A percentile compares a stretch with the other conserved stretches of the same genome.
Evolutionary conservation across 1,140 invertebrate species (phyloP).

Genomic region (Drosophila yakuba): DNA sequence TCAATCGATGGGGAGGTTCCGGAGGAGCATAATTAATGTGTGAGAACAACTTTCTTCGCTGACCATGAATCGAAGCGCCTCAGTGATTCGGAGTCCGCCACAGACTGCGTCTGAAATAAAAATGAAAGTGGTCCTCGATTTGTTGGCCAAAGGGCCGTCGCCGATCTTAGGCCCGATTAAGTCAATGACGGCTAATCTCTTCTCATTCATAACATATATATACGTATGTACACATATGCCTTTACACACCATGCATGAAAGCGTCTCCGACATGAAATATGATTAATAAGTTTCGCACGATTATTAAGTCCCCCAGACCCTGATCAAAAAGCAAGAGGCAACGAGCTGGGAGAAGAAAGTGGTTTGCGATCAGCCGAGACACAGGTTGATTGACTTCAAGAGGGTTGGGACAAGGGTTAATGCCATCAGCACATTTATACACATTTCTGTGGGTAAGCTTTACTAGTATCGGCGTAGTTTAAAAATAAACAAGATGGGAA

Average conservation of each 20-base stretch:
- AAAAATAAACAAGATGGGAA: background rate
- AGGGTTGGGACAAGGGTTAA: conserved; percentile 17
- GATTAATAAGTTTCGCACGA: conserved; percentile 81
- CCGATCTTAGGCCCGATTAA: conserved; percentile 73
- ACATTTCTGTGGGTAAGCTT: background rate
- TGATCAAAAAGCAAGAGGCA: conserved; percentile 27
- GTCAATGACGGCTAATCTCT: conserved; percentile 68
- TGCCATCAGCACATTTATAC: conserved; percentile 2
- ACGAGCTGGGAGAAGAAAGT: conserved; percentile 49
- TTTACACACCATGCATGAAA: conserved; percentile 9
- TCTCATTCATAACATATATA: conserved; percentile 67
- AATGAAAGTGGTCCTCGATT: conserved; percentile 62
- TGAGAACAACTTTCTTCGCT: conserved; percentile 75
- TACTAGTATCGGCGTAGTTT: background rate
- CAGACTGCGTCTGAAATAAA: conserved; percentile 50
- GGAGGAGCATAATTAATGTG: conserved; percentile 64
- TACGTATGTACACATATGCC: conserved; percentile 6
- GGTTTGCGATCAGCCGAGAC: conserved; percentile 44
- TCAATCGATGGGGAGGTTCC: conserved; percentile 32
- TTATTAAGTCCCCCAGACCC: conserved; percentile 56
- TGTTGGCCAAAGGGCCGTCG: conserved; percentile 25
- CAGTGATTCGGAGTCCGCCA: background rate
- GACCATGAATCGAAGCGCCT: conserved; percentile 45
- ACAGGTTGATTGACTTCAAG: conserved; percentile 60
- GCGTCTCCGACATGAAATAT: conserved; percentile 51